Conservation (phyloP, 2,888 invertebrate genomes). For the Tetragonisca angustula region DNA sequence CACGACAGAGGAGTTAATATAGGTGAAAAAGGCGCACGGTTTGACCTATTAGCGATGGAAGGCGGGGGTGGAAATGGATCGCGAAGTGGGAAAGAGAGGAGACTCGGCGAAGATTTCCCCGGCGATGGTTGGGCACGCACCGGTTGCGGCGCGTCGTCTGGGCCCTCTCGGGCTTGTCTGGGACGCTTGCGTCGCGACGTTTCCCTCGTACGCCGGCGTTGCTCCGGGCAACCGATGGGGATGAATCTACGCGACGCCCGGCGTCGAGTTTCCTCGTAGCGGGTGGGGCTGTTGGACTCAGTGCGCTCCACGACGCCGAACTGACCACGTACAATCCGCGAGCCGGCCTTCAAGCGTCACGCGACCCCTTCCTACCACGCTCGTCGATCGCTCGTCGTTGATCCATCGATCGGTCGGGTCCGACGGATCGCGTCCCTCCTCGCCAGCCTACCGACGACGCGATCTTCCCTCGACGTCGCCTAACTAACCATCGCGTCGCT, state of each 20-base stretch:
- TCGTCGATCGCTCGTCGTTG: conserved; percentile 6
- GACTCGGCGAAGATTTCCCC: neutral
- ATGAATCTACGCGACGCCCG: conserved; percentile 81
- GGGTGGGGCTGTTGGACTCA: conserved; percentile 81
- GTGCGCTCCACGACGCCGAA: conserved; percentile 80
- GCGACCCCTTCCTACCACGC: conserved; percentile 20
- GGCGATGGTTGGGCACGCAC: conserved; percentile 37
- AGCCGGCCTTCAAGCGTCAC: conserved; percentile 20
- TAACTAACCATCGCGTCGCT: neutral
- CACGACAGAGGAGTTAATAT: too few relatives aligned
- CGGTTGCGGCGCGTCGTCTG: conserved; percentile 67
- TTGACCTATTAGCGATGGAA: neutral
- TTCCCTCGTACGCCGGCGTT: conserved; percentile 73
- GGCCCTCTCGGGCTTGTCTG: conserved; percentile 69
- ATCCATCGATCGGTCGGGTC: conserved; percentile 9
- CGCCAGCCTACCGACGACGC: neutral
- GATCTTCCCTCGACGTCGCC: neutral
- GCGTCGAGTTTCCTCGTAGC: conserved; percentile 78
- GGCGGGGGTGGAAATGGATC: too few relatives aligned
- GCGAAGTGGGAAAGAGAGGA: neutral
- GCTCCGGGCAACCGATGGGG: conserved; percentile 82
- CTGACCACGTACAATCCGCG: conserved; percentile 78
- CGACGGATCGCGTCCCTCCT: neutral
- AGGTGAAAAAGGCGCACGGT: too few relatives aligned
- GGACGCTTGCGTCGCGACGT: conserved; percentile 72